Percentiles rank a stretch among this genome's conserved stretches.
These are phyloP conservation scores for Neosalanx taihuensis DNA, from an alignment of 2,797 vertebrate species.

Conservation along the genomic window DNA sequence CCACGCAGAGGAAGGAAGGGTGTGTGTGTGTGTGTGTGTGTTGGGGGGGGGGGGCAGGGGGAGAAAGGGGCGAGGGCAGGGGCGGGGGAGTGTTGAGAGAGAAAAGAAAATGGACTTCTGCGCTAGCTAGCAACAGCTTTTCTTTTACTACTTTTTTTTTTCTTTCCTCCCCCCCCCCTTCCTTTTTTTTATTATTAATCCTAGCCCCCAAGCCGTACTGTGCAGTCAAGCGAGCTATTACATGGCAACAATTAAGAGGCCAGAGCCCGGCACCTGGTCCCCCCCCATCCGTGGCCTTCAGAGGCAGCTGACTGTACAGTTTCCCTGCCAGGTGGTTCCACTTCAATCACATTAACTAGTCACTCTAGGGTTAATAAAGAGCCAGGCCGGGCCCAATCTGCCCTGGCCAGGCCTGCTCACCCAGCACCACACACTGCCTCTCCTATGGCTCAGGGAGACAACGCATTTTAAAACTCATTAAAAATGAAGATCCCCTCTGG, in stretches of 20 bases:
- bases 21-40: no score
- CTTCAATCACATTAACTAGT: constrained; percentile 84
- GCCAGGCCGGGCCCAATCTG: constrained; percentile 52
- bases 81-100: constrained; percentile 24
- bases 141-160: neutral
- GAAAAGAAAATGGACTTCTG: constrained; percentile 66
- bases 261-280: constrained; percentile 80
- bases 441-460: constrained; percentile 71
- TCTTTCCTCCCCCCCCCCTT: no score
- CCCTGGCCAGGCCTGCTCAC: constrained; percentile 47
- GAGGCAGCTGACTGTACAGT: constrained; percentile 78
- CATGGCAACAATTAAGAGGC: constrained; percentile 79
- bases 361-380: constrained; percentile 85
- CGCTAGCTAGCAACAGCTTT: constrained; percentile 65
- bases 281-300: constrained; percentile 69
- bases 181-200: constrained; percentile 46
- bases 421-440: constrained; percentile 57
- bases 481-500: constrained; percentile 67
- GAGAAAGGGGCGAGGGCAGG: neutral
- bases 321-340: constrained; percentile 82
- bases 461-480: constrained; percentile 79
- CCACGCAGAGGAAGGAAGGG: constrained; percentile 29
- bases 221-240: constrained; percentile 79
- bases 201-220: constrained; percentile 70
- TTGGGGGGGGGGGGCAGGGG: neutral